Conservation (phyloP, 1,140 invertebrate species). For the Muscidifurax raptorellus region DNA sequence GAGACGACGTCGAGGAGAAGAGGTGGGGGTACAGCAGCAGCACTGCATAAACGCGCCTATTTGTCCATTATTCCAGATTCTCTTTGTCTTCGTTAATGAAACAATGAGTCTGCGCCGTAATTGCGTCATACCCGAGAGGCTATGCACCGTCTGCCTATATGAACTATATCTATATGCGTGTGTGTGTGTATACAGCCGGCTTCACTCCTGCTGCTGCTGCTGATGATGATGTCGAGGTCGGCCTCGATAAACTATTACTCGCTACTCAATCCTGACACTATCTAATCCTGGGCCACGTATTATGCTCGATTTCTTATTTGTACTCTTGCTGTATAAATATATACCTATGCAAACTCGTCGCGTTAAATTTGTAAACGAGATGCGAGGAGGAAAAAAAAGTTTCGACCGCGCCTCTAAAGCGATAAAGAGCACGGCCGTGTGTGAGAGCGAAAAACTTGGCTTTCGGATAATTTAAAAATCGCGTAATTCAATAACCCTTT, state of each 20-base stretch:
- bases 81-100: slow-evolving; percentile 75
- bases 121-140: slow-evolving; percentile 68
- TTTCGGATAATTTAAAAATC: slow-evolving; percentile 28
- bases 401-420: not conserved
- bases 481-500: slow-evolving; percentile 26
- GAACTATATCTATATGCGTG: slow-evolving; percentile 46
- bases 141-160: slow-evolving; percentile 61
- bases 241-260: slow-evolving; percentile 46
- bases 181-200: slow-evolving; percentile 37
- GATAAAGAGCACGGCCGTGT: not conserved
- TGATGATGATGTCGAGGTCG: slow-evolving; percentile 23
- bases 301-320: not conserved
- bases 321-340: not conserved
- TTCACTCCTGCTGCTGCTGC: slow-evolving; percentile 49
- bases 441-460: not conserved
- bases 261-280: slow-evolving; percentile 14
- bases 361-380: too few relatives aligned
- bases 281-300: too few relatives aligned
- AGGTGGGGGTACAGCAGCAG: slow-evolving; percentile 59
- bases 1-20: slow-evolving; percentile 56
- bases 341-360: not conserved
- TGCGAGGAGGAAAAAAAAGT: not conserved
- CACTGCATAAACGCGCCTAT: slow-evolving; percentile 75
- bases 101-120: slow-evolving; percentile 75
- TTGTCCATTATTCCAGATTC: slow-evolving; percentile 76